Percentiles rank a stretch among this genome's conserved stretches.
These are phyloP conservation scores for Glyptemys insculpta DNA, from an alignment of 2,797 vertebrate species.

Conservation along the genomic window DNA sequence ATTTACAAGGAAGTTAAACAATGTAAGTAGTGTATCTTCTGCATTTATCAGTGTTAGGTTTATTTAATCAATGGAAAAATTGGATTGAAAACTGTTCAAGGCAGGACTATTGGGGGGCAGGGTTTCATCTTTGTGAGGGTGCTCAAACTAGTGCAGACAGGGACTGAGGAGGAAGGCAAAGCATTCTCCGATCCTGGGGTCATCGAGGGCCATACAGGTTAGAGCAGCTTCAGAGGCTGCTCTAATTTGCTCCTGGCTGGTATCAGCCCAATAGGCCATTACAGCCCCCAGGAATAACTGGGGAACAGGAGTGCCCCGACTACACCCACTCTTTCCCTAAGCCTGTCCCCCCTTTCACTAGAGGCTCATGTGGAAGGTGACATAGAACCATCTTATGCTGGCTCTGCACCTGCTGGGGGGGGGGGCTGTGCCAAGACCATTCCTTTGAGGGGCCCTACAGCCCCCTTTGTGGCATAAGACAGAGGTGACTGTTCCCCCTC, in stretches of 20 bases:
- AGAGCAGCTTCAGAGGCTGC: not conserved
- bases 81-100: not conserved
- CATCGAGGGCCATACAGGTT: not conserved
- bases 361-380: accelerated
- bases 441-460: not conserved
- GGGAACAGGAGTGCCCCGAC: not conserved
- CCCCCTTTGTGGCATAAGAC: not conserved
- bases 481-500: not conserved
- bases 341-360: not conserved
- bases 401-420: not conserved
- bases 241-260: not conserved
- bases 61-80: not conserved
- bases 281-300: not conserved
- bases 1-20: not conserved
- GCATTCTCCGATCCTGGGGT: not conserved
- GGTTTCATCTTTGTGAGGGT: not conserved
- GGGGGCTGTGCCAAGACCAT: not conserved
- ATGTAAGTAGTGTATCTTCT: not conserved
- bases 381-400: not conserved
- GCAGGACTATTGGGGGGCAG: not conserved
- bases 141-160: not conserved
- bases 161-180: not conserved
- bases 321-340: not conserved
- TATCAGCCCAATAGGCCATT: not conserved
- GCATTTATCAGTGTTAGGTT: not conserved